A percentile compares a stretch with the other conserved stretches of the same genome.
Evolutionary conservation across 2,888 invertebrate genomes (phyloP).

Genomic region (Parnassius smintheus): DNA sequence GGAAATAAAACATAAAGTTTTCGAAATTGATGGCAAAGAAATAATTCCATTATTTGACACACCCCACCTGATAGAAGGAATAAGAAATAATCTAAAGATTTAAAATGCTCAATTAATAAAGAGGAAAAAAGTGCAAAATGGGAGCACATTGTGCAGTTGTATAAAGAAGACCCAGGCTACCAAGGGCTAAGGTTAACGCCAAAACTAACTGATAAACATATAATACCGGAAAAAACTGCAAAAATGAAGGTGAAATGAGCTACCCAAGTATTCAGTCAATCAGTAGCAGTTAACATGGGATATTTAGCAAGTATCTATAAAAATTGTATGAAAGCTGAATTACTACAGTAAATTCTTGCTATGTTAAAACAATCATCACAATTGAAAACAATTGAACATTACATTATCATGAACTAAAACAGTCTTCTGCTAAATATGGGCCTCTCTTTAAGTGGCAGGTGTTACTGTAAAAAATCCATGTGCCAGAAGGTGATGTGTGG

Average conservation of each 20-base stretch:
- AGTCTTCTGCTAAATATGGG: no score
- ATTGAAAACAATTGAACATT: no score
- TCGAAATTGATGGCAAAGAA: slow-evolving; percentile 21
- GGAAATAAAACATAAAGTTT: slow-evolving; percentile 3
- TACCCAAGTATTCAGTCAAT: slow-evolving; percentile 37
- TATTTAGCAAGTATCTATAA: no score
- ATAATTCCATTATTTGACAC: slow-evolving; percentile 22
- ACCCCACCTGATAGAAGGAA: slow-evolving; percentile 29
- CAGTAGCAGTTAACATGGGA: no score
- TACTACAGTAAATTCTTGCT: no score
- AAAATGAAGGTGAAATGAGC: slow-evolving; percentile 40
- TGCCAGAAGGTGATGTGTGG: no score
- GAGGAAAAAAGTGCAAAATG: slow-evolving; percentile 35
- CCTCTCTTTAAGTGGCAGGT: no score
- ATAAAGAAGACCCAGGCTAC: slow-evolving; percentile 33
- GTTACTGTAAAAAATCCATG: no score
- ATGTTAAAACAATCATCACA: no score
- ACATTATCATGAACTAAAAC: no score
- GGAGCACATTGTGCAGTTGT: slow-evolving; percentile 32
- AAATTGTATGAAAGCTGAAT: no score
- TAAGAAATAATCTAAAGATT: slow-evolving; percentile 32
- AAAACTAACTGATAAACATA: slow-evolving; percentile 37
- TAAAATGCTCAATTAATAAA: slow-evolving; percentile 24
- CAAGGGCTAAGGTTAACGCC: slow-evolving; percentile 34
- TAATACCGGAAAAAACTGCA: slow-evolving; percentile 30